phyloP scores from a whole-genome alignment of 2,113 vertebrate genomes.

The Micromys minutus region DNA sequence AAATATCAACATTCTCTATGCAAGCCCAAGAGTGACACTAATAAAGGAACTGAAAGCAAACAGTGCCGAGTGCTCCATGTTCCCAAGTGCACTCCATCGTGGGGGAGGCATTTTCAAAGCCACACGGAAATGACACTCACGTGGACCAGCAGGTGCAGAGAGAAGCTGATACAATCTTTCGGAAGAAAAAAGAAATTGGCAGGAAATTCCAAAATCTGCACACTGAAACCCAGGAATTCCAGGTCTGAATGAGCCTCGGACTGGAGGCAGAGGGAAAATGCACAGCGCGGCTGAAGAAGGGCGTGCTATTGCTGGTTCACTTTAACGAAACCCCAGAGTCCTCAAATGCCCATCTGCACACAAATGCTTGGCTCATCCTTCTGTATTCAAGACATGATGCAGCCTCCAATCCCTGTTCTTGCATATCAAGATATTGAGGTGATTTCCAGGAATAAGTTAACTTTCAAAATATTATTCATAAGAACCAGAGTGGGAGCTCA shows the following conservation, averaged over 20 bases:
- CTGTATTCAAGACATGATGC: too few relatives aligned
- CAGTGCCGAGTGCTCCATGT: too few relatives aligned
- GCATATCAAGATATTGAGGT: neutral
- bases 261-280: too few relatives aligned
- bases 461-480: neutral
- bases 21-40: neutral
- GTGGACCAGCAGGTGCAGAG: neutral
- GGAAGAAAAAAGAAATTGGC: neutral
- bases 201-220: conserved; percentile 14
- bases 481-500: neutral
- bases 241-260: neutral
- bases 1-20: too few relatives aligned
- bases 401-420: neutral
- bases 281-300: neutral
- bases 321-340: neutral
- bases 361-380: neutral
- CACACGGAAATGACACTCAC: neutral
- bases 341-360: neutral
- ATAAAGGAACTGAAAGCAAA: neutral
- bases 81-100: neutral
- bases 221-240: conserved; percentile 10
- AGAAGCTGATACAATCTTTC: neutral
- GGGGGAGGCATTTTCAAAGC: neutral
- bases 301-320: neutral
- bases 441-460: conserved; percentile 8